Percentiles rank a stretch among this genome's conserved stretches.
Evolutionary conservation across 2,888 invertebrate species (phyloP).

Genomic region (Synanthedon andrenaeformis): DNA sequence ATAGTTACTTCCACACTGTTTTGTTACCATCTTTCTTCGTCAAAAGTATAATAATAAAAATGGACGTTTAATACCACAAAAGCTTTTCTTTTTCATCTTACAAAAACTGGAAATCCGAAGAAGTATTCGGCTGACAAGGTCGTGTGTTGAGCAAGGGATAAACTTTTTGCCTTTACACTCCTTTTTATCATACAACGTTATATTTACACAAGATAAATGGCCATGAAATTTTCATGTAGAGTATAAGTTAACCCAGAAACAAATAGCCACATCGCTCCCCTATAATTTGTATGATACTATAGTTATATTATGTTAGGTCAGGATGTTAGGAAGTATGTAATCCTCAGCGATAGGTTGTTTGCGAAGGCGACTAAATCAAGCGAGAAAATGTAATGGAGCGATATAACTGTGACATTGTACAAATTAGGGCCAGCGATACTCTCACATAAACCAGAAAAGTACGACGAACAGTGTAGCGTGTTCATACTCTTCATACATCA

Average conservation of each 20-base stretch:
- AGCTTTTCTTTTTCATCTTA: background rate
- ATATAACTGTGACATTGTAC: conserved; percentile 13
- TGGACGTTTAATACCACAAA: background rate
- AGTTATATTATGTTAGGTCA: background rate
- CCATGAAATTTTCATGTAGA: background rate
- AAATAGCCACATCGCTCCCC: too few species aligned
- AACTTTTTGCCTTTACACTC: background rate
- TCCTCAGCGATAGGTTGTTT: conserved; percentile 17
- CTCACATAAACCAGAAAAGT: too few species aligned
- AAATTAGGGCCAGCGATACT: conserved; percentile 7
- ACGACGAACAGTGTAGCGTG: too few species aligned
- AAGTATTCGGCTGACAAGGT: background rate
- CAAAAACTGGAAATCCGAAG: background rate
- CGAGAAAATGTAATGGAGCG: conserved; percentile 27
- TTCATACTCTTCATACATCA: too few species aligned
- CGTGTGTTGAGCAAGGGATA: background rate
- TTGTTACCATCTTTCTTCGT: background rate
- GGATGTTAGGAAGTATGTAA: background rate
- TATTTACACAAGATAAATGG: background rate
- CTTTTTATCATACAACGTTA: background rate
- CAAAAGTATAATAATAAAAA: background rate
- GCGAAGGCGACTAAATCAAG: conserved; percentile 19
- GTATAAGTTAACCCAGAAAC: background rate
- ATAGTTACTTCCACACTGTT: too few species aligned
- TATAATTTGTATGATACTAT: background rate